Conservation (phyloP, 1,140 invertebrate species). For the Heliconius himera region DNA sequence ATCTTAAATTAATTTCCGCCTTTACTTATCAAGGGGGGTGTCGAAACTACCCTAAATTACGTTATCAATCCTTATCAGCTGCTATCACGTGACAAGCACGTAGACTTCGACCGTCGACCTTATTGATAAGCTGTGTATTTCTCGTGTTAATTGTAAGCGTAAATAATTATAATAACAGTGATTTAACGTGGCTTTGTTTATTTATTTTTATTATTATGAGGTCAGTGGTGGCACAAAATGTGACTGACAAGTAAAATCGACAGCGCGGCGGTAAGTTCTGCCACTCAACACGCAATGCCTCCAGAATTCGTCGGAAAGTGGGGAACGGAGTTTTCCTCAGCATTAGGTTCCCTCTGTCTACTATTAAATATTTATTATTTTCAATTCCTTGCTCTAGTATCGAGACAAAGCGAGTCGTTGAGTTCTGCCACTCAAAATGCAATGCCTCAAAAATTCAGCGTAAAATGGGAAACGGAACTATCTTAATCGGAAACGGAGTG, state of each 20-base stretch:
- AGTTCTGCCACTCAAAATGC: not conserved
- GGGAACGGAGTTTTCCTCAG: too few relatives aligned
- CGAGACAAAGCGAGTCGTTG: not conserved
- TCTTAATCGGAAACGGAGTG: not conserved
- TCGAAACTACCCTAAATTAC: conserved; percentile 2
- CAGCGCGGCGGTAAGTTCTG: too few relatives aligned
- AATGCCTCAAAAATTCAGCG: not conserved
- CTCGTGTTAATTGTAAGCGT: not conserved
- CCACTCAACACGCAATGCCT: too few relatives aligned
- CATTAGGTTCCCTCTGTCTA: too few relatives aligned
- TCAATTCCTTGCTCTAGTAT: not conserved
- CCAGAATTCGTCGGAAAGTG: too few relatives aligned
- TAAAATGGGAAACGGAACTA: not conserved
- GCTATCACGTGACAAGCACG: conserved; percentile 12
- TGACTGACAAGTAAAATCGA: too few relatives aligned
- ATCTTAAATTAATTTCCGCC: conserved; percentile 3
- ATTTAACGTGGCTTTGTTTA: not conserved
- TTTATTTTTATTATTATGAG: not conserved
- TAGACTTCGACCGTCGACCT: conserved; percentile 6
- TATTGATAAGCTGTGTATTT: not conserved
- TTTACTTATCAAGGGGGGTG: conserved; percentile 4
- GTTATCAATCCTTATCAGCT: not conserved
- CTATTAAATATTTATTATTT: not conserved
- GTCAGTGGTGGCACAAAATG: too few relatives aligned
- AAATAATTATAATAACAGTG: not conserved